A percentile compares a stretch with the other conserved stretches of the same genome.
Conservation (phyloP, 1,140 invertebrate genomes). For the Scaptomyza montana region DNA sequence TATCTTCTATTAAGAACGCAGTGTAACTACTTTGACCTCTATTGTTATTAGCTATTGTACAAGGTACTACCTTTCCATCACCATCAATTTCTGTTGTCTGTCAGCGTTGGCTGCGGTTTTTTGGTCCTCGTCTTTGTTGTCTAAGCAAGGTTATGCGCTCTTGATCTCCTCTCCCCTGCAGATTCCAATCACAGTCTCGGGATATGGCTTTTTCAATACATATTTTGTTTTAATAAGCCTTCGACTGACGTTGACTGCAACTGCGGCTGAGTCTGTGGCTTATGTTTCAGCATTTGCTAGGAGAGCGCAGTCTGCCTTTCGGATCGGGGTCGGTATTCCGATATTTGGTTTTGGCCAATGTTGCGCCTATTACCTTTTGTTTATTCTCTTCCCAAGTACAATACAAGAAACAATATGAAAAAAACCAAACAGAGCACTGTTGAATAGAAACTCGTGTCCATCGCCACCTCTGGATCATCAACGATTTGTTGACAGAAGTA, state of each 20-base stretch:
- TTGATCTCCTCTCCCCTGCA: constrained; percentile 15
- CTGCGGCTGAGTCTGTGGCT: constrained; percentile 27
- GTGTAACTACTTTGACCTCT: constrained; percentile 78
- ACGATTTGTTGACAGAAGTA: constrained; percentile 33
- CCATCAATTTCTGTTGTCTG: constrained; percentile 10
- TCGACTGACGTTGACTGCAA: constrained; percentile 19
- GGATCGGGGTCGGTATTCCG: not conserved
- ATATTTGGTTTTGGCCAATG: constrained; percentile 24
- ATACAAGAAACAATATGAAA: not conserved
- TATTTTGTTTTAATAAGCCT: constrained; percentile 21
- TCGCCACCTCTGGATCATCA: constrained; percentile 28
- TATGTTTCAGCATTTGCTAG: constrained; percentile 7
- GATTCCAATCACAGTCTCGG: not conserved
- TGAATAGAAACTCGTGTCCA: constrained; percentile 9
- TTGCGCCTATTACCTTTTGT: constrained; percentile 36
- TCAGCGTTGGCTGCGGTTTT: constrained; percentile 62
- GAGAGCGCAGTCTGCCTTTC: not conserved
- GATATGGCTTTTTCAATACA: constrained; percentile 1
- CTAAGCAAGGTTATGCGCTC: constrained; percentile 56
- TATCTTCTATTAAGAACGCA: constrained; percentile 15
- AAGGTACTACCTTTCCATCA: constrained; percentile 27
- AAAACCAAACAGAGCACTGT: constrained; percentile 3
- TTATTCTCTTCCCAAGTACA: constrained; percentile 19
- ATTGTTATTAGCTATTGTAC: constrained; percentile 55
- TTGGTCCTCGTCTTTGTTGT: constrained; percentile 45